These are phyloP conservation scores for Poecilia velifera DNA, from an alignment of 2,797 vertebrate genomes.

Conservation along the genomic window DNA sequence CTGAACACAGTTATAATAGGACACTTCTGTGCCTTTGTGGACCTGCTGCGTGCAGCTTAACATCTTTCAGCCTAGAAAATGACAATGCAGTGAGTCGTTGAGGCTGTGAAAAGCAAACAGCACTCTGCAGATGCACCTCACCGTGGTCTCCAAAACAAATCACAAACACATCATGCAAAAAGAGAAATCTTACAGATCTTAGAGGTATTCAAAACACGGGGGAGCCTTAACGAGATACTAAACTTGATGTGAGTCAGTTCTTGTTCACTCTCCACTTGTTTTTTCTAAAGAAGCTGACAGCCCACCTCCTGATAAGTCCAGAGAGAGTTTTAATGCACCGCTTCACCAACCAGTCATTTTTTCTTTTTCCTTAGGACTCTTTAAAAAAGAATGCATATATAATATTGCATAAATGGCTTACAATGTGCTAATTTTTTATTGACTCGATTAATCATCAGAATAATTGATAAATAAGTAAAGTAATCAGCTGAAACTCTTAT, in stretches of 20 bases:
- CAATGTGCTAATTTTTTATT: too few species aligned
- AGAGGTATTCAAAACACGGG: neutral
- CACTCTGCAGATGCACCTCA: neutral
- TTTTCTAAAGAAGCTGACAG: conserved; percentile 11
- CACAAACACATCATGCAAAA: neutral
- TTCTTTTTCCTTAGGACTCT: neutral
- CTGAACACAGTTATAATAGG: conserved; percentile 13
- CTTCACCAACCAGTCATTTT: conserved; percentile 24
- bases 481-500: neutral
- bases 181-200: conserved; percentile 9
- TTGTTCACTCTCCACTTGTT: conserved; percentile 6
- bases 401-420: too few species aligned
- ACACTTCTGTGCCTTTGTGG: neutral
- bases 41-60: conserved; percentile 3
- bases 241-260: conserved; percentile 14
- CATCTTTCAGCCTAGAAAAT: conserved; percentile 11
- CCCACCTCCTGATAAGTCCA: conserved; percentile 25
- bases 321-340: conserved; percentile 31
- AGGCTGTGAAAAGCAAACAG: neutral
- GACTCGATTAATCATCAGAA: too few species aligned
- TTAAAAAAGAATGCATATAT: conserved; percentile 6
- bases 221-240: neutral
- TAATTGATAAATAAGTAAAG: too few species aligned
- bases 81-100: neutral
- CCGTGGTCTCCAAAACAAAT: neutral